Conservation (phyloP, 1,140 invertebrate species). For the Calliphora vicina region DNA sequence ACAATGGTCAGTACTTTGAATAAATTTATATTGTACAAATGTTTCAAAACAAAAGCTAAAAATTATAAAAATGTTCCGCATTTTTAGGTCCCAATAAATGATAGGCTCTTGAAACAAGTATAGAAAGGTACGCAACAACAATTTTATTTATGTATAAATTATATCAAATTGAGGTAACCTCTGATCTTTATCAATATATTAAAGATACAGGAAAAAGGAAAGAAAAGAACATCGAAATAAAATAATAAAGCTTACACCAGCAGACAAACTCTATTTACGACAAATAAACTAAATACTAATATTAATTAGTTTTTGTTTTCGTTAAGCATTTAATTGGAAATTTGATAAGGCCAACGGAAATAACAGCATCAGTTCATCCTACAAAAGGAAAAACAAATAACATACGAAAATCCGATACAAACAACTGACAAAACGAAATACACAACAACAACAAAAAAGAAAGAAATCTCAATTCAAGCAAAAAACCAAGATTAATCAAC, state of each 20-base stretch:
- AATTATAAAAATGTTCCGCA: too few relatives aligned
- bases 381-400: background rate
- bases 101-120: too few relatives aligned
- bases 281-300: background rate
- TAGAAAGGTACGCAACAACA: too few relatives aligned
- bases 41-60: too few relatives aligned
- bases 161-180: background rate
- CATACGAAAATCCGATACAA: background rate
- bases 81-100: too few relatives aligned
- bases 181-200: background rate
- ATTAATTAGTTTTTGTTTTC: slow-evolving; percentile 1
- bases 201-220: background rate
- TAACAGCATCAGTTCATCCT: background rate
- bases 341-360: background rate
- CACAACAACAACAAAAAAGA: too few relatives aligned
- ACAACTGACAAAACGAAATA: background rate
- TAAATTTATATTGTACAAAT: too few relatives aligned
- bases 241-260: background rate
- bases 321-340: slow-evolving; percentile 16
- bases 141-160: too few relatives aligned
- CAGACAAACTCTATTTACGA: background rate
- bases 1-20: too few relatives aligned
- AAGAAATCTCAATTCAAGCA: background rate
- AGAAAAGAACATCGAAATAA: background rate
- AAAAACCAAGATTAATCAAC: background rate